These are phyloP conservation scores for Punctoribates punctum DNA, from an alignment of 2,888 invertebrate species.

Conservation along the genomic window DNA sequence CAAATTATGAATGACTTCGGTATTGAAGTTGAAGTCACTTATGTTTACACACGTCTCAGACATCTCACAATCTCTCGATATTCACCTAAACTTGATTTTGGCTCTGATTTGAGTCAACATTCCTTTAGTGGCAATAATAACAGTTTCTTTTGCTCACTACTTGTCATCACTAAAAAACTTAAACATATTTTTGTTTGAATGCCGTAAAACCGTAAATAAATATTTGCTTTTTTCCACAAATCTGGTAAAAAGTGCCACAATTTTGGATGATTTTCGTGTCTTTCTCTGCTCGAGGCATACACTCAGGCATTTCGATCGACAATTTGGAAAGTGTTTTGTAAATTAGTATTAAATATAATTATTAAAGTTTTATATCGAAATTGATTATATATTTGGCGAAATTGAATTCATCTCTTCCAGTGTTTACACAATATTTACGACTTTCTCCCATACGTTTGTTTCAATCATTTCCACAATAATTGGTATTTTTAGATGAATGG, in stretches of 20 bases:
- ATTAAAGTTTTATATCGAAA: too few species aligned
- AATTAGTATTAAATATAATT: not conserved
- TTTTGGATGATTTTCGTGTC: not conserved
- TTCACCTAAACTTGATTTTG: not conserved
- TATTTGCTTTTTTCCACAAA: constrained; percentile 24
- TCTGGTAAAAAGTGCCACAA: constrained; percentile 30
- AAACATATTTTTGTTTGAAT: not conserved
- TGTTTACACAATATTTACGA: too few species aligned
- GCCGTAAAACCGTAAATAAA: constrained; percentile 33
- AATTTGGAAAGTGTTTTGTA: not conserved
- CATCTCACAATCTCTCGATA: not conserved
- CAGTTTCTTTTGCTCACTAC: not conserved
- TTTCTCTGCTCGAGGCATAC: not conserved
- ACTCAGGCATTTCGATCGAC: not conserved
- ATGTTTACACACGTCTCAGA: constrained; percentile 18
- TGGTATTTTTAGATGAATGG: too few species aligned
- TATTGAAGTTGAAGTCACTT: not conserved
- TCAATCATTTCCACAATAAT: too few species aligned
- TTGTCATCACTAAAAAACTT: not conserved
- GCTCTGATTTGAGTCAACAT: not conserved
- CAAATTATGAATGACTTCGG: not conserved
- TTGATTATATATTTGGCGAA: too few species aligned
- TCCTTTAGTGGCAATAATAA: constrained; percentile 19
- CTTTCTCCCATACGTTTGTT: too few species aligned
- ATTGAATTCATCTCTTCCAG: too few species aligned